Evolutionary conservation across 2,797 vertebrate species (phyloP).

Genomic region (Ptychobarbus kaznakovi): DNA sequence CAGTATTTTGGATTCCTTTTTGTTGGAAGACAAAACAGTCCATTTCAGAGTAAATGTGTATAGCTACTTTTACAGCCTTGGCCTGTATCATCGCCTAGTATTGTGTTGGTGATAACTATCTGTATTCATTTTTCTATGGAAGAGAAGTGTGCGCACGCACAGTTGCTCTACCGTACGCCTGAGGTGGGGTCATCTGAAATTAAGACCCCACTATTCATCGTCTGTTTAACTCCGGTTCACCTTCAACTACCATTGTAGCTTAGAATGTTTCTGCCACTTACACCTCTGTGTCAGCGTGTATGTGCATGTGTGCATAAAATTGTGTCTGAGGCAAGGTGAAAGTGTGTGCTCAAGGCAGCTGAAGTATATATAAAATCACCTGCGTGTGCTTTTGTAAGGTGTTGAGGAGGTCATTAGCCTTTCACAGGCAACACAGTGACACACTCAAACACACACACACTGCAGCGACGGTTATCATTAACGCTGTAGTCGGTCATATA

Average conservation of each 20-base stretch:
- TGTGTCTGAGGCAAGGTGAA: slow-evolving; percentile 40
- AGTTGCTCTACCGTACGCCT: background rate
- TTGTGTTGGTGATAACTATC: slow-evolving; percentile 1
- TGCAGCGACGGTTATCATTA: slow-evolving; percentile 43
- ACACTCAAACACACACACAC: slow-evolving; percentile 45
- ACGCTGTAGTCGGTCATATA: slow-evolving; percentile 7
- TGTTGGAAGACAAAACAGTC: background rate
- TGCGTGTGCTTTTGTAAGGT: slow-evolving; percentile 46
- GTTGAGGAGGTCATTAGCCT: slow-evolving; percentile 47
- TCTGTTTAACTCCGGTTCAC: slow-evolving; percentile 75
- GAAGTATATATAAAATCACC: slow-evolving; percentile 47
- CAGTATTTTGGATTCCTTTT: background rate
- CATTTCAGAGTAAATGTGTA: background rate
- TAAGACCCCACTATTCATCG: slow-evolving; percentile 79
- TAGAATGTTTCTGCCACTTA: slow-evolving; percentile 45
- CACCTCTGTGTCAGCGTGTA: slow-evolving; percentile 26
- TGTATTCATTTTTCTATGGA: background rate
- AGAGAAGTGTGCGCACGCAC: background rate
- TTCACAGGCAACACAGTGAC: slow-evolving; percentile 41
- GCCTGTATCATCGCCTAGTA: background rate
- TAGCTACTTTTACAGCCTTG: background rate
- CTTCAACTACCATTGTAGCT: slow-evolving; percentile 41
- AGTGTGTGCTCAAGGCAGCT: slow-evolving; percentile 36
- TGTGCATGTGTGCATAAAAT: slow-evolving; percentile 37
- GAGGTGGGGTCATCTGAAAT: slow-evolving; percentile 74